phyloP scores from a whole-genome alignment of 2,888 invertebrate genomes.

The Mythimna albipuncta region DNA sequence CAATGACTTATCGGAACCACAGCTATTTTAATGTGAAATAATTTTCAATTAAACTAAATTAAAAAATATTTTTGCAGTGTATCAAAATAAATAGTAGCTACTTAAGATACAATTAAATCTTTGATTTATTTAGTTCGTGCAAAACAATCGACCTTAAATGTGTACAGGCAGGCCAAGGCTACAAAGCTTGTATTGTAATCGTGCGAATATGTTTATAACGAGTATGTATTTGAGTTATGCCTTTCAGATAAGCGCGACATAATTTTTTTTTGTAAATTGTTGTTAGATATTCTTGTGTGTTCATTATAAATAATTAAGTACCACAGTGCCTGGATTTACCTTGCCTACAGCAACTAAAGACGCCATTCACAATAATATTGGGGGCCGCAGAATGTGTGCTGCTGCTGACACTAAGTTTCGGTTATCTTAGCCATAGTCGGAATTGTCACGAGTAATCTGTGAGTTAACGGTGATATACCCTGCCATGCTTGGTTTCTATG shows the following conservation, averaged over 20 bases:
- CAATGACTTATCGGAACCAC: neutral
- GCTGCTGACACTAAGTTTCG: no score
- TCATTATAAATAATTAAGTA: neutral
- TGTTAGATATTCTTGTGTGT: neutral
- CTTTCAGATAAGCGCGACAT: neutral
- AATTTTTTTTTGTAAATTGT: slow-evolving; percentile 5
- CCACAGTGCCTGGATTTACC: no score
- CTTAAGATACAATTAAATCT: slow-evolving; percentile 51
- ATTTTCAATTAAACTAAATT: neutral
- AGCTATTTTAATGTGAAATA: neutral
- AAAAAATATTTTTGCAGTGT: neutral
- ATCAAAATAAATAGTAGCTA: slow-evolving; percentile 22
- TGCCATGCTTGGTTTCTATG: no score
- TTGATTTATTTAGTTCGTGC: slow-evolving; percentile 62
- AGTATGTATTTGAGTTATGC: slow-evolving; percentile 26
- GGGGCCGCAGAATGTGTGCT: no score
- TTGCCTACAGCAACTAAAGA: no score
- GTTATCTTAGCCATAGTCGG: no score
- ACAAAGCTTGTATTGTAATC: slow-evolving; percentile 52
- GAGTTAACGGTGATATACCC: no score
- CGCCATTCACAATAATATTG: no score
- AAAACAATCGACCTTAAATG: slow-evolving; percentile 55
- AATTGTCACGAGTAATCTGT: no score
- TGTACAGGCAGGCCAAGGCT: slow-evolving; percentile 46
- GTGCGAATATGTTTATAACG: slow-evolving; percentile 42